These are phyloP conservation scores for Electrophaes corylata DNA, from an alignment of 2,888 invertebrate genomes.

Conservation along the genomic window DNA sequence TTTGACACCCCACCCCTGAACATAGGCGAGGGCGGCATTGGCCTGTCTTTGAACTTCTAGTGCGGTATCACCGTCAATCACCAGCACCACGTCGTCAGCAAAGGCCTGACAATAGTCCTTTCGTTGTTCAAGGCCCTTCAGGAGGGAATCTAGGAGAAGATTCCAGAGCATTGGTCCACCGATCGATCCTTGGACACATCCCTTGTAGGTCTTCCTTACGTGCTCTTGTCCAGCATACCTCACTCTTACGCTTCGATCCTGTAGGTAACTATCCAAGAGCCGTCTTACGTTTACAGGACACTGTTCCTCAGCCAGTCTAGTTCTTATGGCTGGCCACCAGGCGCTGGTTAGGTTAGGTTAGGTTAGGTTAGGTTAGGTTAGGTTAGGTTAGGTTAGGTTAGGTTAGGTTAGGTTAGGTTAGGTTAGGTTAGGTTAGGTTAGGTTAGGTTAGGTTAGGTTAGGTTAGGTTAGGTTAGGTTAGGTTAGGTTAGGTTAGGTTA, in stretches of 20 bases:
- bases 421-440: too few relatives aligned
- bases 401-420: too few relatives aligned
- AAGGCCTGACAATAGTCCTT: slow-evolving; percentile 9
- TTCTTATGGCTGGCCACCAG: neutral
- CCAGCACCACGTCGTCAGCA: slow-evolving; percentile 6
- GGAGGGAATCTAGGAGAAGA: slow-evolving; percentile 6
- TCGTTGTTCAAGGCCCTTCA: neutral
- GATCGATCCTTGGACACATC: neutral
- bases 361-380: too few relatives aligned
- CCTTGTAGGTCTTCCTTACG: neutral
- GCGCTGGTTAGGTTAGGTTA: too few relatives aligned
- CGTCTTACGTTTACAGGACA: slow-evolving; percentile 1
- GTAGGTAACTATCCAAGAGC: neutral
- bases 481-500: too few relatives aligned
- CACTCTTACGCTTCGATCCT: neutral
- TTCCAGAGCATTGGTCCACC: slow-evolving; percentile 5
- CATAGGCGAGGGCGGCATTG: slow-evolving; percentile 3
- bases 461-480: too few relatives aligned
- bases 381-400: too few relatives aligned
- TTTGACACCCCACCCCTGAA: too few relatives aligned
- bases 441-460: too few relatives aligned
- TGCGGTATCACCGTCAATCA: slow-evolving; percentile 11
- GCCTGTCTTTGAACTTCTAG: slow-evolving; percentile 1
- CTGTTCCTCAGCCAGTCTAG: neutral
- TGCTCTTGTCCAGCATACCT: neutral